Evolutionary conservation across 2,888 invertebrate genomes (phyloP), one percentile per base, ranked within the genome.

Genomic region (Yponomeuta malinellus): DNA sequence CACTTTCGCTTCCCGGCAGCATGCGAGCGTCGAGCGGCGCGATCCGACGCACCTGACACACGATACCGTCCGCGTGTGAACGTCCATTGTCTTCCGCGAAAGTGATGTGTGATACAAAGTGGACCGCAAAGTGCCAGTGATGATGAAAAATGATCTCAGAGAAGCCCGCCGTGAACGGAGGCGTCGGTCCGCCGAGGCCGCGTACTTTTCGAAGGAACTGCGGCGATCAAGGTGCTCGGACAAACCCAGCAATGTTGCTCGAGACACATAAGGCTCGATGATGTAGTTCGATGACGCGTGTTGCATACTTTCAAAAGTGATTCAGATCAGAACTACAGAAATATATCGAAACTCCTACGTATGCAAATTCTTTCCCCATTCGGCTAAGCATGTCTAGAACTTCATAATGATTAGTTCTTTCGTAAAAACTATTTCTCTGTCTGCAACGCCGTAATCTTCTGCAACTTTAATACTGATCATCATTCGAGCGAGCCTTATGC

Each of bases 171-270:
- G 82, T 84, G 83, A 86, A 85, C 76, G 83, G 93, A 83, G 83
- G 91, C 82, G 79, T 86, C 82, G 79, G 88, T 71, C 84, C 92
- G 69, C 83, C 88, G 77, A 88, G 90, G 83, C 90, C 90, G 73
- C 85, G 91, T 80, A 93, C 91, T 77, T 90, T 93, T 71, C 89
- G 94, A 76, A 87, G 93, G 80, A 93, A 93, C 80, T 92, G 93
- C 76, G 94, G 93, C 79, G 94, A 94, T 82, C 92, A 92, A 93
- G 93, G 93, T 93, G 85, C 82, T 83, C 76, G 79, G 82, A 78
- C 79, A 79, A 79, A 73, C 76, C 74, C 75, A 75, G 76, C 75
- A 76, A 75, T 77, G 74, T 76, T 72, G 72, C 78, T 71, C 64
- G 73, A 73, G 72, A 74, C 74, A 71, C 72, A 70, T 75, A 74